Evolutionary conservation across 2,113 vertebrate species (phyloP), one percentile per base, ranked within the genome.

Genomic region (Delphinapterus leucas): DNA sequence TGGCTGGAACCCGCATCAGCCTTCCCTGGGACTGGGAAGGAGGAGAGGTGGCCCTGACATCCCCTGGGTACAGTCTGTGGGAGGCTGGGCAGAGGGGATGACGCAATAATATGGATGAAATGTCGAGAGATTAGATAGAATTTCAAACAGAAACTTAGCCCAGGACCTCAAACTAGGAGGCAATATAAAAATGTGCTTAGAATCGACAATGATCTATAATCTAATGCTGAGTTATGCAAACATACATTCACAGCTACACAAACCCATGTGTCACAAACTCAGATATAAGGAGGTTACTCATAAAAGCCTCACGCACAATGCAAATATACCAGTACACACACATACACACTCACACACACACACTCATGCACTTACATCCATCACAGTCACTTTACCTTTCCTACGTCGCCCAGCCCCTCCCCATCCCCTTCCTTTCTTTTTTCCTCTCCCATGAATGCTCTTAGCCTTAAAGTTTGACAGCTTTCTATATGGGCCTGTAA

Each of bases 61-160:
- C 82, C 13, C 82, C 86, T 80, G 49, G 31, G 73, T 49, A 92
- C 33, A 63, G 55, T 96, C 68, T 44, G 65, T 81, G 80, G 58
- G 80, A 95, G 80, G 36, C 60, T 87, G 87, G 80, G 87, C 63
- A 41, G 60, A 88, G 4, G 25, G 67, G 60, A 63, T 73, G 61
- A 68, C 44, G 58, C 95, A 96, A 96, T 95, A 92, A 95, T 96
- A 97, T 92, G 90, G 84, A 97, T 96, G 83, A 93, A 84, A 84
- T 76, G 83, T 96, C 81, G 73, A 96, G 90, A 97, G 76, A 96
- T 70, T 67, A 90, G 96, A 90, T 86, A 85, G 90, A 97, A 97
- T 98, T 97, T 96, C 94, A 97, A 97, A 97, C 25, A 81, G 95
- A 83, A 96, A 90, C 80, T 96, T 93, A 92, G 90, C 95, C 90